Base-by-base conservation (phyloP, 1,140 invertebrate genomes). In the Rhopalosiphum padi region DNA sequence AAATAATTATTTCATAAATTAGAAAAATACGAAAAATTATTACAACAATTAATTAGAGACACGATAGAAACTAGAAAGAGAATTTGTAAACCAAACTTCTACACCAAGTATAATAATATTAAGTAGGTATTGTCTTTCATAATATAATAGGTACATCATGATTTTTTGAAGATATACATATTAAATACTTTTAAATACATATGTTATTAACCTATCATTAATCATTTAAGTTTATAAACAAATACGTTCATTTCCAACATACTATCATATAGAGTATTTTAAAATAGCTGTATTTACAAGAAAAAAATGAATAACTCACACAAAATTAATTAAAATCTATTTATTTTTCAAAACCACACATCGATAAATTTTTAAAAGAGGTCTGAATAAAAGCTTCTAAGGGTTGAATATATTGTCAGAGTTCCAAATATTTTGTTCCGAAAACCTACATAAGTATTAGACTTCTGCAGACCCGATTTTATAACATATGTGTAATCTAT, bases 401-500 rank as follows among this genome's bases (percentile, higher is more conserved):
- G 90, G 90, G 37, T 68, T 41, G 41, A 77, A 68, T 77, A n/a
- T 68, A 91, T 91, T 91, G 90, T 91, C 53, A 68, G 23, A 46
- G 90, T 91, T 91, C 90, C 90, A 91, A 91, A 91, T 68, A 77
- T 53, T 51, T 89, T 51, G 21, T 89, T 53, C 7, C 22, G 23
- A 89, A 60, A 91, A 91, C 37, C 60, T 68, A 30, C 43, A 46
- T 60, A 68, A 41, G 90, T 91, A 91, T 68, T 91, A 68, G 37
- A 91, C 25, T 48, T 77, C 22, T 43, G 55, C 25, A 15, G 37
- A 35, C 30, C 41, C 41, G 25, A 91, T 91, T 91, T 77, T 91
- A 68, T 91, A 91, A 91, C 90, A 91, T 91, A 77, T 60, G 53
- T 41, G 53, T 90, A 68, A 90, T 55, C 41, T 90, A 90, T 90